These are phyloP conservation scores for Psammodynastes pulverulentus DNA, from an alignment of 2,113 vertebrate genomes.

Conservation along the genomic window DNA sequence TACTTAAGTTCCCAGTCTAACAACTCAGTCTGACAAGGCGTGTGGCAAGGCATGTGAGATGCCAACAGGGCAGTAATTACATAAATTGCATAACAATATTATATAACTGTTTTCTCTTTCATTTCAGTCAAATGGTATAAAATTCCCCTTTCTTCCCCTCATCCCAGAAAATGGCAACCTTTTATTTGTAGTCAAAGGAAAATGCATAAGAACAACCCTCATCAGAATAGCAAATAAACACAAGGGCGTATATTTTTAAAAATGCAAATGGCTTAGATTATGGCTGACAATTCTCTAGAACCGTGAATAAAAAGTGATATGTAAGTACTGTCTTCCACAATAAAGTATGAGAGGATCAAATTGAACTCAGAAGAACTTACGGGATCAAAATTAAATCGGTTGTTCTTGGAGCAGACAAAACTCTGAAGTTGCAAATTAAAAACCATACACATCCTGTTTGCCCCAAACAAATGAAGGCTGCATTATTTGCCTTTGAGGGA, in stretches of 20 bases:
- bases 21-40: background rate
- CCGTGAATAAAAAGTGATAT: slow-evolving; percentile 44
- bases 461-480: slow-evolving; percentile 11
- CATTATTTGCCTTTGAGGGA: background rate
- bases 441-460: slow-evolving; percentile 33
- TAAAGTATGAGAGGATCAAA: slow-evolving; percentile 45
- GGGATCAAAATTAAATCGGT: slow-evolving; percentile 37
- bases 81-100: slow-evolving; percentile 22
- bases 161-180: slow-evolving; percentile 34
- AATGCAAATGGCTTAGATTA: slow-evolving; percentile 56
- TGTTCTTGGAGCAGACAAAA: slow-evolving; percentile 31
- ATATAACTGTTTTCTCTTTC: slow-evolving; percentile 22
- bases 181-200: slow-evolving; percentile 33
- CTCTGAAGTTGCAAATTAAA: slow-evolving; percentile 13
- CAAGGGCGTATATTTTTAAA: slow-evolving; percentile 48
- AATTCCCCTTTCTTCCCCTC: slow-evolving; percentile 14
- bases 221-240: slow-evolving; percentile 52
- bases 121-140: slow-evolving; percentile 25
- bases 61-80: background rate
- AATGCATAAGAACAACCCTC: slow-evolving; percentile 45
- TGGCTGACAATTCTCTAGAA: slow-evolving; percentile 60
- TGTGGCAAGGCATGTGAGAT: background rate
- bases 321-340: slow-evolving; percentile 54
- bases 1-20: background rate
- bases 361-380: slow-evolving; percentile 36